Evolutionary conservation across 2,113 vertebrate genomes (phyloP), one percentile per base, ranked within the genome.

Genomic region (Hymenochirus boettgeri): DNA sequence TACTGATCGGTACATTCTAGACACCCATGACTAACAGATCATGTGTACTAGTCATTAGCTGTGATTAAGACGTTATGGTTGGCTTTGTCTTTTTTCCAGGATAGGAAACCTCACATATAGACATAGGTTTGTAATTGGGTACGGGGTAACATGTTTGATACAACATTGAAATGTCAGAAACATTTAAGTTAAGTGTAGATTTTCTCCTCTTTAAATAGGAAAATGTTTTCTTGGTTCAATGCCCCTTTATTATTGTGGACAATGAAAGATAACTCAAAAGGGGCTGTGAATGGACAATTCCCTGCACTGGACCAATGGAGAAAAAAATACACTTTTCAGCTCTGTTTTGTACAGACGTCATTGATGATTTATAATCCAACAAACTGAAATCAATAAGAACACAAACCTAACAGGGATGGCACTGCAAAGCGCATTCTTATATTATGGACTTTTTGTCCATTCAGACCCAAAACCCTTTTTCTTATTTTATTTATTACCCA

Each of bases 51-150:
- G 64, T 59, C 64, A 51, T 58, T 67, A 52, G 18, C 46, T 52
- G 25, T 67, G 31, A 58, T 59, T 67, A 59, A 67, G 56, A 59
- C 52, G 19, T 52, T 46, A 58, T 59, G 58, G 47, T 57, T 59
- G 47, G 17, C 17, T 37, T 56, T 59, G 56, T 57, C 33, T 42
- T 21, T 35, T 65, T 18, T 18, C 39, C 39, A 59, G 42, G 46
- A 51, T 59, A 42, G 22, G 42, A 23, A 67, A 52, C 29, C 46
- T 47, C 4, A 17, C 12, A 27, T 11, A 11, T 9, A 59, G 45
- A 66, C 54, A 57, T 51, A 58, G 29, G 50, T 42, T 45, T 29
- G 12, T 25, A 21, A 12, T 42, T 29, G 35, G 33, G 37, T 31
- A 18, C 27, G 50, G 27, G 18, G 26, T 57, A 57, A 65, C 54